Percentiles rank a stretch among this genome's conserved stretches.
These are phyloP conservation scores for Scolanthus callimorphus DNA, from an alignment of 92 coral and sea anemone species.

Conservation along the genomic window DNA sequence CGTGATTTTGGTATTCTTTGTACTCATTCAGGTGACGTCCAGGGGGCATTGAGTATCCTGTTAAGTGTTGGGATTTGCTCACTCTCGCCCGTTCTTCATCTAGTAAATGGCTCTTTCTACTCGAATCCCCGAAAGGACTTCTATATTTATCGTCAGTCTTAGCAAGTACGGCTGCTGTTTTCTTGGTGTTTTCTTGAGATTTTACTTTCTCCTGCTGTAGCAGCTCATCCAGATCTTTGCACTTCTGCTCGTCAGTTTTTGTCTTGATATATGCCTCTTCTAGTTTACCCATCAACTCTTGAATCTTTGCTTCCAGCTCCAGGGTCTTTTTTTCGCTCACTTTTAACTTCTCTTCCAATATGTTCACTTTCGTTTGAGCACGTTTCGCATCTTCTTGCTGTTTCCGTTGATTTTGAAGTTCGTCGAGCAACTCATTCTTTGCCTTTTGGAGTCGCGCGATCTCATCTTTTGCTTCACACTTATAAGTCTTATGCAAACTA, in stretches of 20 bases:
- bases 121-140: no score
- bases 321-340: slow-evolving; percentile 19
- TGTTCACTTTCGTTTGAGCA: slow-evolving; percentile 8
- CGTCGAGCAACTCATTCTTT: slow-evolving; percentile 42
- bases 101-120: no score
- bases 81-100: no score
- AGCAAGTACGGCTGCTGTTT: slow-evolving; percentile 14
- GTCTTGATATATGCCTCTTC: slow-evolving; percentile 27
- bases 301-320: slow-evolving; percentile 24
- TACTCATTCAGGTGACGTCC: no score
- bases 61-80: no score
- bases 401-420: background rate
- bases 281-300: slow-evolving; percentile 24
- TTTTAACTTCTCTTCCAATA: background rate
- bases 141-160: no score
- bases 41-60: no score
- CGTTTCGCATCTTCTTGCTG: slow-evolving; percentile 5
- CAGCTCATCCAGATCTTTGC: slow-evolving; percentile 34
- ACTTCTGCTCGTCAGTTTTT: slow-evolving; percentile 15
- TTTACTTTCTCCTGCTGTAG: slow-evolving; percentile 26
- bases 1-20: no score
- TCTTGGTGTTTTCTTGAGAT: slow-evolving; percentile 15
- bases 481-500: slow-evolving; percentile 76
- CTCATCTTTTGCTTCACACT: slow-evolving; percentile 82
- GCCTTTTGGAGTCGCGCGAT: slow-evolving; percentile 67